These are phyloP conservation scores for Galerucella nymphaeae DNA, from an alignment of 2,888 invertebrate species.

Conservation along the genomic window DNA sequence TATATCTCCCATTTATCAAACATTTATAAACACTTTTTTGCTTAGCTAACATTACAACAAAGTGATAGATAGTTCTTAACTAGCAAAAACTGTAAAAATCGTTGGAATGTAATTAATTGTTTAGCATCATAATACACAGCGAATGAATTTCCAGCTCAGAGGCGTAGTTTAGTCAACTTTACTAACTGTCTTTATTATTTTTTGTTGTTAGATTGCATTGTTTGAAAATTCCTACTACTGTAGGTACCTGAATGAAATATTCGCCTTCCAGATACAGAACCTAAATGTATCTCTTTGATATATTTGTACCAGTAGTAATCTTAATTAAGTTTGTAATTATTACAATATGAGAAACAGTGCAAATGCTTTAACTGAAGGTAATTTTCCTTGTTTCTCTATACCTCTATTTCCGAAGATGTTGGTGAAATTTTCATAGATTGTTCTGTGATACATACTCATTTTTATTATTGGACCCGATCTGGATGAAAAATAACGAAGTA, in stretches of 20 bases:
- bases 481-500: no score
- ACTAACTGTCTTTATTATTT: no score
- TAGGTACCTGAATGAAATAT: neutral
- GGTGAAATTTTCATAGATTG: neutral
- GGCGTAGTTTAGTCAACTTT: no score
- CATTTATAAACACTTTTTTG: neutral
- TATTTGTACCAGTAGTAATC: neutral
- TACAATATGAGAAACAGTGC: neutral
- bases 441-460: no score
- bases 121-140: no score
- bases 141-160: no score
- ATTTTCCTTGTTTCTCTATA: neutral
- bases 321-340: neutral
- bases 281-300: neutral
- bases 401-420: neutral
- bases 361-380: neutral
- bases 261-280: neutral
- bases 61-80: neutral
- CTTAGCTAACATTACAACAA: neutral
- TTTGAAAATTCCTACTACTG: no score
- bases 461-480: no score
- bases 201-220: no score
- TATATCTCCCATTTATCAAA: constrained; percentile 3
- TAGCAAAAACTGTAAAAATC: neutral
- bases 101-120: no score